phyloP scores from a whole-genome alignment of 2,797 vertebrate genomes.

The Bradypodion pumilum region DNA sequence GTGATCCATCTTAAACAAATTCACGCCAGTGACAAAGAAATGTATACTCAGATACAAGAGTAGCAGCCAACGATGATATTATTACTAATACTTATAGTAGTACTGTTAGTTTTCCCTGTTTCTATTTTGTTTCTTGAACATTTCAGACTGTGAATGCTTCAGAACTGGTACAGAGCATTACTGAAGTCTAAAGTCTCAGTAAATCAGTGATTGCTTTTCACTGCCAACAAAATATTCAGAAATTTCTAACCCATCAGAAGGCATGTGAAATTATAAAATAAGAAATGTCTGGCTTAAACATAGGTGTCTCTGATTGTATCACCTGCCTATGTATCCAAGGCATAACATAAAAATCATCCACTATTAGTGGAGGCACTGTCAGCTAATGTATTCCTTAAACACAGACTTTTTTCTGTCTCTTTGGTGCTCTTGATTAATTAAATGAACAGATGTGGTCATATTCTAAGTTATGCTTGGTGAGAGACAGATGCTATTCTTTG shows the following conservation, averaged over 20 bases:
- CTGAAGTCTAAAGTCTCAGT: not conserved
- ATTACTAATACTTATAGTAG: no score
- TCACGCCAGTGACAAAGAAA: no score
- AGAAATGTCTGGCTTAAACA: rapidly evolving
- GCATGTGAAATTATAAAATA: not conserved
- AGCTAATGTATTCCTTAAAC: constrained; percentile 73
- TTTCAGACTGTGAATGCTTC: not conserved
- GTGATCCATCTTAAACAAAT: no score
- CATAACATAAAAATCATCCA: constrained; percentile 27
- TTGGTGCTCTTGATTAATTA: constrained; percentile 60
- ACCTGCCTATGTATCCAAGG: not conserved
- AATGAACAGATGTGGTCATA: constrained; percentile 75
- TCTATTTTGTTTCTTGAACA: not conserved
- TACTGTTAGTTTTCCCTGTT: not conserved
- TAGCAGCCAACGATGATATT: no score
- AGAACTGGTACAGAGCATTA: not conserved
- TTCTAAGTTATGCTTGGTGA: constrained; percentile 65
- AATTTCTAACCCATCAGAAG: not conserved
- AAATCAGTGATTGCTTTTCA: not conserved
- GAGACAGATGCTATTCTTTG: constrained; percentile 72
- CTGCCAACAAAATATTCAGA: not conserved
- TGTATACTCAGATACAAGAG: no score
- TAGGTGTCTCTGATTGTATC: not conserved
- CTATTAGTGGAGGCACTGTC: constrained; percentile 41
- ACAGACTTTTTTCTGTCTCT: constrained; percentile 69